Conservation (phyloP, 2,888 invertebrate genomes). For the Drosophila mettleri region DNA sequence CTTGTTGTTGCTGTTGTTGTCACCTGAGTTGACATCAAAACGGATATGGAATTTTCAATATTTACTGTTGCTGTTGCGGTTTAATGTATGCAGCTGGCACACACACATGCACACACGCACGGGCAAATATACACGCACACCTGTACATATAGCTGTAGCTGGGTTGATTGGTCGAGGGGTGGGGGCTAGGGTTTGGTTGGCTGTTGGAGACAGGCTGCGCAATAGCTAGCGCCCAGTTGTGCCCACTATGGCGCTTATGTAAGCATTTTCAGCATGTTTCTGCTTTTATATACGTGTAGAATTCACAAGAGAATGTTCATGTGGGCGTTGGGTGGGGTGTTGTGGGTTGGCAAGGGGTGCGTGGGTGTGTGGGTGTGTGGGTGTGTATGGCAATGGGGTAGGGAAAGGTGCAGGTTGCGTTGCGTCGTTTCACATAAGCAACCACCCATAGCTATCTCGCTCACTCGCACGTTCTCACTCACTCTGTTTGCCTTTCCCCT, state of each 20-base stretch:
- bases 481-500: slow-evolving; percentile 10
- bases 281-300: slow-evolving; percentile 70
- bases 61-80: slow-evolving; percentile 67
- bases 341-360: not conserved
- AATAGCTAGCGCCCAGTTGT: slow-evolving; percentile 45
- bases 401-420: slow-evolving; percentile 4
- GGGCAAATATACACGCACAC: slow-evolving; percentile 21
- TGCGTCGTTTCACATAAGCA: slow-evolving; percentile 31
- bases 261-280: slow-evolving; percentile 78
- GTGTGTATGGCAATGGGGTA: not conserved
- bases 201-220: slow-evolving; percentile 32
- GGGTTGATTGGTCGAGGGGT: slow-evolving; percentile 5
- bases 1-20: slow-evolving; percentile 38
- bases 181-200: too few species aligned
- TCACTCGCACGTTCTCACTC: not conserved
- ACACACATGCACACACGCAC: slow-evolving; percentile 26
- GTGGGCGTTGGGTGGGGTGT: slow-evolving; percentile 2
- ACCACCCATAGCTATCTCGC: slow-evolving; percentile 7
- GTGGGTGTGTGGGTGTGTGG: not conserved
- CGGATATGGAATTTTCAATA: slow-evolving; percentile 79
- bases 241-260: slow-evolving; percentile 60
- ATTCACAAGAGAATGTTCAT: slow-evolving; percentile 35
- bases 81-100: slow-evolving; percentile 67
- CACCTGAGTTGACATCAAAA: slow-evolving; percentile 71
- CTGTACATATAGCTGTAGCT: slow-evolving; percentile 2